phyloP scores from a whole-genome alignment of 2,888 invertebrate genomes.

The Hyposoter didymator region DNA sequence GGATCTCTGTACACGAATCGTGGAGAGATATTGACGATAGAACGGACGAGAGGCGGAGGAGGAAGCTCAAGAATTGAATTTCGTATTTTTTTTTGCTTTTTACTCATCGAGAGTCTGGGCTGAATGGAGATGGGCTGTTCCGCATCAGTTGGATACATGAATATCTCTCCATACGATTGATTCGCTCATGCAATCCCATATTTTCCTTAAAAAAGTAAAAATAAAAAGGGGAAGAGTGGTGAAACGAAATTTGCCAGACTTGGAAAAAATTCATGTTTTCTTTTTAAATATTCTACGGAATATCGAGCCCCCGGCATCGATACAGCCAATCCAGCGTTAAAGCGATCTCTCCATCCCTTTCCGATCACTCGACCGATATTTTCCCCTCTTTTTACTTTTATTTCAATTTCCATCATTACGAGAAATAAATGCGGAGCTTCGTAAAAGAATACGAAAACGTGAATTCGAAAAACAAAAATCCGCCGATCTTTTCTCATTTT shows the following conservation, averaged over 20 bases:
- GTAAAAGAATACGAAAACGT: neutral
- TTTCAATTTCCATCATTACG: neutral
- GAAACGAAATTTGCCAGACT: neutral
- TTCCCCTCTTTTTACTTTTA: neutral
- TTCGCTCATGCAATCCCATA: slow-evolving; percentile 1
- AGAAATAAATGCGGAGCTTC: neutral
- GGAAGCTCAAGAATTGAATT: neutral
- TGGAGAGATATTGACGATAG: slow-evolving; percentile 1
- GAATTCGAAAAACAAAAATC: no score
- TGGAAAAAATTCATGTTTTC: neutral
- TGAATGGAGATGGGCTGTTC: slow-evolving; percentile 2
- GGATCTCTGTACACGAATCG: neutral
- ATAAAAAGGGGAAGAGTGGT: neutral
- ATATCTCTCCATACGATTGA: slow-evolving; percentile 30
- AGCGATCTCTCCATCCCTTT: neutral
- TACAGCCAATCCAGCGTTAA: slow-evolving; percentile 2
- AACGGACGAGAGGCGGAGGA: neutral
- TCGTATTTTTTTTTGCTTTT: neutral
- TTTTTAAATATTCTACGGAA: slow-evolving; percentile 8
- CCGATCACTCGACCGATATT: neutral
- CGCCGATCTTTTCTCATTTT: neutral
- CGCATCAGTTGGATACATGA: slow-evolving; percentile 1
- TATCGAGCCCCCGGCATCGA: neutral
- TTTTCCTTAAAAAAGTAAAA: neutral
- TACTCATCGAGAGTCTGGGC: neutral